Base-by-base conservation (phyloP, 2,888 invertebrate genomes). In the Thereva unica region DNA sequence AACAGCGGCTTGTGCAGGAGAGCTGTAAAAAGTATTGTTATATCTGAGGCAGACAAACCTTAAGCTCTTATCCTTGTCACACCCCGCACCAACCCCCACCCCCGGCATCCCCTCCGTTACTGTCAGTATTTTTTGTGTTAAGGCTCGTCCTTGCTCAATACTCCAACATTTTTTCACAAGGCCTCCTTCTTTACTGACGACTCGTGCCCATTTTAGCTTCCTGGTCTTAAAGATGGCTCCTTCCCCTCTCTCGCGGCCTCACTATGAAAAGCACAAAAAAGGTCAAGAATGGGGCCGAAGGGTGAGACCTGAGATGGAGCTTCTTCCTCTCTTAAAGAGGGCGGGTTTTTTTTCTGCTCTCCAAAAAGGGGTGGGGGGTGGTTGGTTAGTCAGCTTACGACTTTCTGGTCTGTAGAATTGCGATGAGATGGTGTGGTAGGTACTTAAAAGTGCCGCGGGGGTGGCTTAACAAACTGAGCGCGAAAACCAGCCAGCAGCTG, bases 231-330 rank as follows among this genome's bases (percentile, higher is more conserved):
- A 44, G 47, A 59, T 59, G 37, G 45, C 45, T 12, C 47, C 47
- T 59, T 47, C 37, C 47, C 10, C 44, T 57, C 44, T 57, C 23
- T 23, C 23, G 23, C 23, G 23, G 23, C 23, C 23, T 44, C 23
- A 35, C 44, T 44, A 57, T 34, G 35, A 57, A 44, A 57, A 38
- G 57, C 37, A 35, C 38, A 35, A 47, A 44, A 59, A 59, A 59
- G 57, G 57, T 59, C 57, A 59, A 59, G 57, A 59, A 59, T 59
- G 47, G 57, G 47, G 45, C 37, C 37, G 47, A 59, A 12, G 47
- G 23, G 23, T 23, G 23, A 23, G 23, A 23, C 23, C 23, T 23
- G 23, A 23, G 23, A 23, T 23, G 23, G 23, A 2, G 23, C 23
- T 23, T 23, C 23, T 23, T 23, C 23, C 23, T 23, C 23, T 23